Percentiles rank a stretch among this genome's conserved stretches.
phyloP scores from a whole-genome alignment of 2,113 vertebrate species.

The Danionella cerebrum region DNA sequence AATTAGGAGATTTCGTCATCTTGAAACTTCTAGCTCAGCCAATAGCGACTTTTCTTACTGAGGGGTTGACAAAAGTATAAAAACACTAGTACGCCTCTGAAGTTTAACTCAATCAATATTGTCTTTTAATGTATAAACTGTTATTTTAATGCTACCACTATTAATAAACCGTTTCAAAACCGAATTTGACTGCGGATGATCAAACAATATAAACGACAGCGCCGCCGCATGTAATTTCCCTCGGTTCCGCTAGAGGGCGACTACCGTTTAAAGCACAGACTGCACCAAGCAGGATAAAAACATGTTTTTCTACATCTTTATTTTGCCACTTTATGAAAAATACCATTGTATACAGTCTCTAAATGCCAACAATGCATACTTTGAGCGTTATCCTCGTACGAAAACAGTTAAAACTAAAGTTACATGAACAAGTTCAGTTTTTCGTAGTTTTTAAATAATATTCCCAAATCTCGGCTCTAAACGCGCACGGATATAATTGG shows the following conservation, averaged over 20 bases:
- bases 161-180: background rate
- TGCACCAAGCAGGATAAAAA: conserved; percentile 64
- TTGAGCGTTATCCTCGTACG: conserved; percentile 32
- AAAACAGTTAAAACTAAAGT: conserved; percentile 54
- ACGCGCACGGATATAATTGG: conserved; percentile 19
- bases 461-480: conserved; percentile 48
- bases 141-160: too few species aligned
- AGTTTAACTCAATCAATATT: too few species aligned
- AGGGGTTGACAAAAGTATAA: too few species aligned
- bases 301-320: conserved; percentile 60
- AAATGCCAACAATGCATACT: conserved; percentile 14
- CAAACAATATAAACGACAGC: conserved; percentile 35
- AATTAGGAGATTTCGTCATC: too few species aligned
- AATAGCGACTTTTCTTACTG: too few species aligned
- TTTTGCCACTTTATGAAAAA: conserved; percentile 34
- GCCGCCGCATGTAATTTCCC: background rate
- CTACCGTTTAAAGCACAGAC: conserved; percentile 40
- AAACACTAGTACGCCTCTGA: too few species aligned
- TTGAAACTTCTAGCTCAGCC: too few species aligned
- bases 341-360: conserved; percentile 35
- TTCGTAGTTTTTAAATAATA: conserved; percentile 71
- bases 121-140: too few species aligned
- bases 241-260: conserved; percentile 56
- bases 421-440: conserved; percentile 66
- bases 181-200: background rate